Evolutionary conservation across 2,797 vertebrate species (phyloP).

Genomic region (Liparis tanakae): DNA sequence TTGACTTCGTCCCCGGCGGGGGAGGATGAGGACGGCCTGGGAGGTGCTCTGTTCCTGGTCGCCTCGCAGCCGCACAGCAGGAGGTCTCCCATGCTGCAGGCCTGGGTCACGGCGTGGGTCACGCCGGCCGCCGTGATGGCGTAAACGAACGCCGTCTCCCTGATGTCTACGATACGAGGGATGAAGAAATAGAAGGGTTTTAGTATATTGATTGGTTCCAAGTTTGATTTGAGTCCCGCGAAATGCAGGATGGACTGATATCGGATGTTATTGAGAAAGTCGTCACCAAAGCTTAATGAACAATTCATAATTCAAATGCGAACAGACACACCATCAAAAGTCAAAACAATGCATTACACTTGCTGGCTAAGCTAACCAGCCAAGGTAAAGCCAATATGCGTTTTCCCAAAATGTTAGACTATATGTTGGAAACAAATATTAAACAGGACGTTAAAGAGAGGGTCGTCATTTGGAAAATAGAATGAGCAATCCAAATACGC

Average conservation of each 20-base stretch:
- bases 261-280: neutral
- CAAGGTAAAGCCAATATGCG: neutral
- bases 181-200: neutral
- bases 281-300: neutral
- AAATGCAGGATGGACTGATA: neutral
- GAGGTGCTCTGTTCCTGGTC: constrained; percentile 87
- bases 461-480: neutral
- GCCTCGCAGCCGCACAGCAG: constrained; percentile 96
- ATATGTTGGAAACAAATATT: neutral
- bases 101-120: constrained; percentile 96
- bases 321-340: neutral
- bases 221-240: neutral
- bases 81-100: constrained; percentile 98
- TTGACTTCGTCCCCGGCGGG: constrained; percentile 84
- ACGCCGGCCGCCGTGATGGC: constrained; percentile 95
- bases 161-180: constrained; percentile 86
- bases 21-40: constrained; percentile 70
- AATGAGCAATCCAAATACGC: neutral
- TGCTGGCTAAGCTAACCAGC: neutral
- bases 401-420: neutral
- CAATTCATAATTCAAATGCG: neutral
- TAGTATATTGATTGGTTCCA: neutral
- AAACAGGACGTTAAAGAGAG: neutral
- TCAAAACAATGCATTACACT: neutral
- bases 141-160: constrained; percentile 97